phyloP scores from a whole-genome alignment of 64 coral and sea anemone genomes.

The Porites lutea region DNA sequence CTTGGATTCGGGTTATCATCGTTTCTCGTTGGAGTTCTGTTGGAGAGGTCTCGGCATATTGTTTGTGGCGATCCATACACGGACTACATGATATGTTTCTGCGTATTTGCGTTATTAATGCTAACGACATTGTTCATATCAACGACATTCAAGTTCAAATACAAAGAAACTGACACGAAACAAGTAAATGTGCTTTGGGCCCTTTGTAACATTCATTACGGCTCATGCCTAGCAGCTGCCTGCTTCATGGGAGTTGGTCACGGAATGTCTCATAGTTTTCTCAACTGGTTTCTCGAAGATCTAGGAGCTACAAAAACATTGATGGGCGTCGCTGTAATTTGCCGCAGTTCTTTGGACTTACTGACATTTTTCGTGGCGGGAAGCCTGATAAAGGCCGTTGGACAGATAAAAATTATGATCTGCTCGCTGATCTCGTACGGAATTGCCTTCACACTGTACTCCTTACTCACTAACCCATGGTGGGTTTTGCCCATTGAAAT shows the following conservation, averaged over 20 bases:
- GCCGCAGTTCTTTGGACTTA: conserved; percentile 80
- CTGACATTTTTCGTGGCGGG: conserved; percentile 94
- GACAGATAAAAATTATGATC: conserved; percentile 94
- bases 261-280: conserved; percentile 96
- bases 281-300: conserved; percentile 97
- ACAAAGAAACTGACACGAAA: conserved; percentile 57
- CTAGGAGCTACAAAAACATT: conserved; percentile 93
- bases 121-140: conserved; percentile 84
- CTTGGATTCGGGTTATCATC: conserved; percentile 96
- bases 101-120: conserved; percentile 86
- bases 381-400: conserved; percentile 85
- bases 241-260: conserved; percentile 96
- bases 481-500: conserved; percentile 89
- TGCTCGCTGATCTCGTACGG: conserved; percentile 83
- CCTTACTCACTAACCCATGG: conserved; percentile 89
- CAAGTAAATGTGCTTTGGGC: conserved; percentile 69
- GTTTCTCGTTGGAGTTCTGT: conserved; percentile 85
- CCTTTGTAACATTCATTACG: conserved; percentile 89
- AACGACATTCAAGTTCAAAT: conserved; percentile 91
- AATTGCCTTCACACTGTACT: conserved; percentile 83
- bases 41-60: conserved; percentile 86
- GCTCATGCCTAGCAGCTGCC: conserved; percentile 86
- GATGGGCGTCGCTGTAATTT: conserved; percentile 92
- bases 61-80: conserved; percentile 91
- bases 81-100: conserved; percentile 97